Conservation (phyloP, 2,888 invertebrate genomes). For the Neoaliturus tenellus region DNA sequence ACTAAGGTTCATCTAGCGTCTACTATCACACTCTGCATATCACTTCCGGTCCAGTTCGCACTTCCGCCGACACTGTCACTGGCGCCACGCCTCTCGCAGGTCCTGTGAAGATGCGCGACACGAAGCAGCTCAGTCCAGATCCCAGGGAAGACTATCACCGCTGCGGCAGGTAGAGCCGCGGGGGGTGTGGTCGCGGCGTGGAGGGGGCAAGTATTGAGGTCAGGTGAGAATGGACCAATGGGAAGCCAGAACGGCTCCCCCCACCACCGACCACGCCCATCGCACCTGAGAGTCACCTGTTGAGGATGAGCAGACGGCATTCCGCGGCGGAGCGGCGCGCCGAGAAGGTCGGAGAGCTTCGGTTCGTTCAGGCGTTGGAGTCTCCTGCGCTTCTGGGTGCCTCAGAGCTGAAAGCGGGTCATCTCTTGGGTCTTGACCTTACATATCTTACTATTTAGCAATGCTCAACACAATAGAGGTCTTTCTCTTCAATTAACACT, state of each 20-base stretch:
- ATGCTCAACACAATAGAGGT: no score
- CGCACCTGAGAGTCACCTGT: constrained; percentile 52
- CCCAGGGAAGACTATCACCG: constrained; percentile 42
- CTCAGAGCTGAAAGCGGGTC: neutral
- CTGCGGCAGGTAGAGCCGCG: constrained; percentile 19
- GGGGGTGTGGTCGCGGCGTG: constrained; percentile 12
- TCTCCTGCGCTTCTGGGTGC: neutral
- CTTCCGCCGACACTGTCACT: constrained; percentile 23
- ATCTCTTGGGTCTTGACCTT: no score
- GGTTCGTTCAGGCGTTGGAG: neutral
- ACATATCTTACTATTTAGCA: no score
- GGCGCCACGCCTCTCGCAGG: constrained; percentile 44
- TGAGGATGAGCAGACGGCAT: constrained; percentile 51
- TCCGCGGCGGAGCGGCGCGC: constrained; percentile 3
- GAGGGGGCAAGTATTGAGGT: constrained; percentile 52
- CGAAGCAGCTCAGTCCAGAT: constrained; percentile 38
- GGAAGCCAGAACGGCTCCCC: neutral
- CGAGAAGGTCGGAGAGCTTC: constrained; percentile 30
- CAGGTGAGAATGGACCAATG: constrained; percentile 47
- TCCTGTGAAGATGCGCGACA: constrained; percentile 37
- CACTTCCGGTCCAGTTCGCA: constrained; percentile 32
- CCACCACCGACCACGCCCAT: constrained; percentile 24
- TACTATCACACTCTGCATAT: neutral
- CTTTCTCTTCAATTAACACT: no score
- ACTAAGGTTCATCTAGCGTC: neutral